Percentiles rank a stretch among this genome's conserved stretches.
These are phyloP conservation scores for Lymantria monacha DNA, from an alignment of 2,888 invertebrate genomes.

Conservation along the genomic window DNA sequence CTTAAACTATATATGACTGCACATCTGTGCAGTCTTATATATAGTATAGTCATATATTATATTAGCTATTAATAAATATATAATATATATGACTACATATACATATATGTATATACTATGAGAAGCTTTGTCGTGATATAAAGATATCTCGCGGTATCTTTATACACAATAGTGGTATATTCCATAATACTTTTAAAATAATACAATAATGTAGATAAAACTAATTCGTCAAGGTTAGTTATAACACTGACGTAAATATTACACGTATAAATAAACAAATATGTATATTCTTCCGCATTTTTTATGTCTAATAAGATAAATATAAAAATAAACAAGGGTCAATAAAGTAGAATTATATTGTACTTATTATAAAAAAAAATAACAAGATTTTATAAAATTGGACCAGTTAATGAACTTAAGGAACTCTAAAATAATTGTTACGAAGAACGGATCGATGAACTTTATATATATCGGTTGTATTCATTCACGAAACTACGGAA, in stretches of 20 bases:
- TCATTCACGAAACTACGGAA: slow-evolving; percentile 46
- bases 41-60: too few relatives aligned
- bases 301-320: not conserved
- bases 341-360: not conserved
- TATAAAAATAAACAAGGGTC: not conserved
- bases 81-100: too few relatives aligned
- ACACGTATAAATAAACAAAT: not conserved
- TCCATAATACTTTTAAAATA: too few relatives aligned
- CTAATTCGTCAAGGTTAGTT: not conserved
- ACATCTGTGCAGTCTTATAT: too few relatives aligned
- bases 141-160: too few relatives aligned
- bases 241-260: not conserved
- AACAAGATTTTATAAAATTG: not conserved
- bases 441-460: not conserved
- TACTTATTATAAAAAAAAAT: not conserved
- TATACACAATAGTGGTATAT: too few relatives aligned
- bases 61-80: too few relatives aligned
- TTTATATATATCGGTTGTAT: not conserved
- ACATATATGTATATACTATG: too few relatives aligned
- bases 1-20: too few relatives aligned
- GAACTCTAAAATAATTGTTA: not conserved
- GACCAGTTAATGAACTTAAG: not conserved
- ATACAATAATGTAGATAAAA: too few relatives aligned
- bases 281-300: not conserved
- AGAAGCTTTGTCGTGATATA: too few relatives aligned